Evolutionary conservation across 2,113 vertebrate species (phyloP), one percentile per base, ranked within the genome.

Genomic region (Megaleporinus macrocephalus): DNA sequence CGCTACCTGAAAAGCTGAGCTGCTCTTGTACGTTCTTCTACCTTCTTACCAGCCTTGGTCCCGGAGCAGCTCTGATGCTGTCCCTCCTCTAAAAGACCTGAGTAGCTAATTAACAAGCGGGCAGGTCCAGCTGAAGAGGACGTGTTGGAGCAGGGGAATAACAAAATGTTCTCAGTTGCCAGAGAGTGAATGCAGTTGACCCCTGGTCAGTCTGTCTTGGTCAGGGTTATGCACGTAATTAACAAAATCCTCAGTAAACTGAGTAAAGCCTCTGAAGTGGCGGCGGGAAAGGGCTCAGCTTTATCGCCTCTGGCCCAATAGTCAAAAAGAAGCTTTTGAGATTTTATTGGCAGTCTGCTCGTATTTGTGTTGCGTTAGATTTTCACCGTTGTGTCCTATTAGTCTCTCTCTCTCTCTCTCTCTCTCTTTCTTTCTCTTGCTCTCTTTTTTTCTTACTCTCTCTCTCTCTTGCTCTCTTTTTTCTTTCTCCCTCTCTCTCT

Each of bases 361-460:
- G 29, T 63, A 29, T 63, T 63, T 14, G 59, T 14, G 26, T 4
- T 24, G 5, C 1, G 12, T 47, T 47, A 47, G n/a, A 12, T 12
- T 11, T 62, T 26, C 24, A 62, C 59, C 24, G 26, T 62, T 55
- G 3, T 55, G 1, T 5, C 18, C 2, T 20, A 22, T 57, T n/a
- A n/a, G 18, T 57, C 20, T n/a, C 55, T 30, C 36, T 14, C 24
- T 62, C 78, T 62, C 71, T 80, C n/a, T 49, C 47, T 49, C 47
- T 49, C 47, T 49, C 47, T 49, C 47, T 49, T 11, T 49, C 47
- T 49, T 11, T 49, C 47, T 49, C 47, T 49, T 11, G 16, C 49
- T 57, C 55, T 57, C 55, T 51, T 26, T 14, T 18, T 62, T 68
- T 62, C 72, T 80, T 15, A 47, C 78, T 62, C 71, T 80, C n/a